Percentiles rank a stretch among this genome's conserved stretches.
Conservation (phyloP, 2,797 vertebrate species). For the Philypnodon macrostomus region DNA sequence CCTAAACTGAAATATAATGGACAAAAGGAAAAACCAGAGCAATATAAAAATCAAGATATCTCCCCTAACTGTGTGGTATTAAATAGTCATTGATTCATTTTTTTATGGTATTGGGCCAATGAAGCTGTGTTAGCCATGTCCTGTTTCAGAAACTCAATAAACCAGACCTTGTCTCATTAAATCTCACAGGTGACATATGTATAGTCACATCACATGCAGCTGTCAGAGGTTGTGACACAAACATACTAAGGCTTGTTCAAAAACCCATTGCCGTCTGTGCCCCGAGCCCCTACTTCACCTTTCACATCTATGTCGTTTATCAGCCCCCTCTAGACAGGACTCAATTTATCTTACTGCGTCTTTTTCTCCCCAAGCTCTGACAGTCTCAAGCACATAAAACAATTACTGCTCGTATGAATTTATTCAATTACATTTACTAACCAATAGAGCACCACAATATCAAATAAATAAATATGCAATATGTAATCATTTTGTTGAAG, state of each 20-base stretch:
- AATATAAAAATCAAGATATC: conserved; percentile 8
- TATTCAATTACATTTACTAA: too few species aligned
- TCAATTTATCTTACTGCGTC: conserved; percentile 50
- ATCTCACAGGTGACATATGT: conserved; percentile 13
- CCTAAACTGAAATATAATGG: too few species aligned
- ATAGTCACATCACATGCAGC: conserved; percentile 35
- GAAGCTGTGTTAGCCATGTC: background rate
- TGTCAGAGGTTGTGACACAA: conserved; percentile 42
- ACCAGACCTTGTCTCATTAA: too few species aligned
- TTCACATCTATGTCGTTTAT: conserved; percentile 59
- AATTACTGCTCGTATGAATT: background rate
- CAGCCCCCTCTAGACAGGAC: conserved; percentile 38
- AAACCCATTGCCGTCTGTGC: conserved; percentile 45
- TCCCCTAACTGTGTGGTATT: background rate
- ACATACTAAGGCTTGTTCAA: conserved; percentile 52
- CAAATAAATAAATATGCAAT: too few species aligned
- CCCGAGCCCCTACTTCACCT: conserved; percentile 50
- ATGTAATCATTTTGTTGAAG: too few species aligned
- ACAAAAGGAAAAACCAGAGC: too few species aligned
- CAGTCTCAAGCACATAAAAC: conserved; percentile 20
- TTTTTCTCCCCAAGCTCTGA: conserved; percentile 21
- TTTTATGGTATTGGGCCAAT: too few species aligned
- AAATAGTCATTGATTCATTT: too few species aligned
- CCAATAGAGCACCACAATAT: too few species aligned
- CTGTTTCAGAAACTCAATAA: too few species aligned